Evolutionary conservation across 2,888 invertebrate species (phyloP).

Genomic region (Drosophila lacicola): DNA sequence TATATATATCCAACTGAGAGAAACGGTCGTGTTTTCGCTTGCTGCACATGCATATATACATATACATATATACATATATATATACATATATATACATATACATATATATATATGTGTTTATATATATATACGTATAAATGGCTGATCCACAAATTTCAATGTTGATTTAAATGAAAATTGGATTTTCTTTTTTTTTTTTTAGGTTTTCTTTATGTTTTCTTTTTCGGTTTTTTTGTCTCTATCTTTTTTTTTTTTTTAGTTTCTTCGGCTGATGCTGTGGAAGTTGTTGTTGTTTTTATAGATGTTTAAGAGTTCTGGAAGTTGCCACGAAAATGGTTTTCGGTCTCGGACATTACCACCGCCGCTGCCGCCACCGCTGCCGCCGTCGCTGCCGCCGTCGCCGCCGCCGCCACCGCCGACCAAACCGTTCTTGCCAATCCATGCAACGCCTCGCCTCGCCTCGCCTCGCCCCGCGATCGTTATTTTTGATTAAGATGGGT

Average conservation of each 20-base stretch:
- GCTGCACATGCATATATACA: background rate
- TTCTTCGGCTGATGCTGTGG: slow-evolving; percentile 13
- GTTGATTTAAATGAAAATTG: slow-evolving; percentile 8
- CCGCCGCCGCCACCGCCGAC: background rate
- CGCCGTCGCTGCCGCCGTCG: background rate
- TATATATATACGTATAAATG: background rate
- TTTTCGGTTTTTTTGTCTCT: slow-evolving; percentile 9
- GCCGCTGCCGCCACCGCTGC: background rate
- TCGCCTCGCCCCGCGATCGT: slow-evolving; percentile 5
- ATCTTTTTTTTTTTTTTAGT: slow-evolving; percentile 7
- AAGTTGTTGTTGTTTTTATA: slow-evolving; percentile 11
- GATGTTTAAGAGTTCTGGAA: slow-evolving; percentile 9
- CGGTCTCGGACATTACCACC: background rate
- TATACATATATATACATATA: background rate
- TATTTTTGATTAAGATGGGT: background rate
- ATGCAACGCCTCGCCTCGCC: background rate
- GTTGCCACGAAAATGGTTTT: background rate
- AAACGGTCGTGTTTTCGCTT: slow-evolving; percentile 6
- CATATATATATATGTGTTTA: background rate
- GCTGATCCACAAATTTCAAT: slow-evolving; percentile 1
- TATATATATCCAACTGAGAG: slow-evolving; percentile 11
- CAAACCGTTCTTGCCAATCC: background rate
- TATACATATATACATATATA: background rate
- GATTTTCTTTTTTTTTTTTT: background rate
- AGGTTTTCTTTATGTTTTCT: slow-evolving; percentile 1